Evolutionary conservation across 2,888 invertebrate species (phyloP), one percentile per base, ranked within the genome.

Genomic region (Eucera pruinosa): DNA sequence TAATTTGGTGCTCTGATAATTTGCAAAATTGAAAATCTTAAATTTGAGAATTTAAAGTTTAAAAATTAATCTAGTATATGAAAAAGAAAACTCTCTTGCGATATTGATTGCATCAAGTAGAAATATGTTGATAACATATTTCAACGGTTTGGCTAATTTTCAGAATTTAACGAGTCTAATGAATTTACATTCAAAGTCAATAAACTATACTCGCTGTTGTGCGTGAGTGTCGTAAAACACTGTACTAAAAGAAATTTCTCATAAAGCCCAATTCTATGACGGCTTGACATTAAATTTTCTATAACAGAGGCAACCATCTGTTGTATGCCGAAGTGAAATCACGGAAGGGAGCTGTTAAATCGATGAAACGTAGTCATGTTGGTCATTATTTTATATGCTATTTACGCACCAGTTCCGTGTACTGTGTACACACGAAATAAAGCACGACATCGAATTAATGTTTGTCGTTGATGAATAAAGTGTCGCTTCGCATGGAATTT

Each of bases 271-370:
- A 6, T 1, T 2, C 9, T 33, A 5, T n/a, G 11, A 61, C 11
- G 23, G 6, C 11, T n/a, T 20, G 23, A n/a, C 47, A 25, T 48
- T 36, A 61, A 52, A 41, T 15, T 39, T 30, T 20, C n/a, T 47
- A 3, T 23, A 61, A 60, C 9, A 15, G 25, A 30, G 27, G 30
- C 13, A 20, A 30, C 11, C 11, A 5, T 33, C 15, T 15, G 30
- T 7, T 45, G 27, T 30, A 0, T 27, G 13, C n/a, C 43, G n/a
- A 2, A 23, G 20, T 5, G 33, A 30, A 11, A 60, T 47, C 45
- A 45, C 30, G 45, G n/a, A n/a, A 45, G 45, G 15, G 3, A 11
- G n/a, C 15, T 11, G 23, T 47, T 47, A 61, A 61, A 61, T 61
- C 45, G 45, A 61, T 33, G 30, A 30, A 20, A 15, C 23, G 7